Conservation (phyloP, 2,113 vertebrate species). For the Uria aalge region DNA sequence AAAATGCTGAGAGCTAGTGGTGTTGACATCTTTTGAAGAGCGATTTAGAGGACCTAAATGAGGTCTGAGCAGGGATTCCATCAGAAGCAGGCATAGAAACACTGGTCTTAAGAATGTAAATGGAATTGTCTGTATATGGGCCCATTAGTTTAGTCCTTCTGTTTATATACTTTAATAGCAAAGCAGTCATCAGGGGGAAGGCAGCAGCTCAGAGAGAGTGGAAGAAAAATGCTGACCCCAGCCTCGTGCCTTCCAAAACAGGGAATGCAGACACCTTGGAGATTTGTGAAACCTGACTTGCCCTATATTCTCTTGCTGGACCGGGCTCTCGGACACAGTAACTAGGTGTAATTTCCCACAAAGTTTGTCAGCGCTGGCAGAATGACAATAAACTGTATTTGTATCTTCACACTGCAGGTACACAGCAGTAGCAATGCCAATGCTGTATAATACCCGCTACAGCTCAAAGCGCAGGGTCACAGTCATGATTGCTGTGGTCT, state of each 20-base stretch:
- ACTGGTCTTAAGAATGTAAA: neutral
- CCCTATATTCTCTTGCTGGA: rapidly evolving
- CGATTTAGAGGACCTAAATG: neutral
- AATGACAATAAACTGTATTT: neutral
- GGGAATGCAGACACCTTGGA: neutral
- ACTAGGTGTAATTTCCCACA: neutral
- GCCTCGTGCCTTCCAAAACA: neutral
- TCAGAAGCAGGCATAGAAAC: neutral
- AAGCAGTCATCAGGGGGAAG: neutral
- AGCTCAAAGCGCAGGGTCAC: slow-evolving; percentile 95
- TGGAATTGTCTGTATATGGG: rapidly evolving
- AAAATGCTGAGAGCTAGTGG: rapidly evolving
- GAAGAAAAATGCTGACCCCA: neutral
- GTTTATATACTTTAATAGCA: rapidly evolving
- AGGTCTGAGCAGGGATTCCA: neutral
- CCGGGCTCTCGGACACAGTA: neutral
- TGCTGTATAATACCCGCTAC: slow-evolving; percentile 98
- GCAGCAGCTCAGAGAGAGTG: neutral
- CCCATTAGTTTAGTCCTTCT: neutral
- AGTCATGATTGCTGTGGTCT: slow-evolving; percentile 94
- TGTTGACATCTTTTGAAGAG: neutral
- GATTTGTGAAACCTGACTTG: rapidly evolving
- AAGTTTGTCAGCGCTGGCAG: neutral
- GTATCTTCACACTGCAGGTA: slow-evolving; percentile 75
- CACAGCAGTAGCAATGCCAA: slow-evolving; percentile 97